Conservation (phyloP, 92 coral and sea anemone genomes). For the Phenganax stokvisi region DNA sequence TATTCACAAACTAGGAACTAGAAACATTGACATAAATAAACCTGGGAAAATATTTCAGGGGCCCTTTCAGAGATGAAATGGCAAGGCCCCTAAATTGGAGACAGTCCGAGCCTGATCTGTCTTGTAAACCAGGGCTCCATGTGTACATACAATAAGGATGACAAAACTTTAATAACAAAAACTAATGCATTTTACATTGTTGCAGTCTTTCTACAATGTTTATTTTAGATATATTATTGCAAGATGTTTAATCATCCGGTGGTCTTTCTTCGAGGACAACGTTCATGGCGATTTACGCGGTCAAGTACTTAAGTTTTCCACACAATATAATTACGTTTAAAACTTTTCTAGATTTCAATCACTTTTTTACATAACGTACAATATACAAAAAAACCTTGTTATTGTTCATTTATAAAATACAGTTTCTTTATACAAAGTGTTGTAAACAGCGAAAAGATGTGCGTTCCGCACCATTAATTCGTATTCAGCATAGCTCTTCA, state of each 20-base stretch:
- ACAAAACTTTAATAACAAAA: conserved; percentile 1
- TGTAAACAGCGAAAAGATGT: conserved; percentile 5
- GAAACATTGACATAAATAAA: no score
- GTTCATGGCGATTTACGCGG: no score
- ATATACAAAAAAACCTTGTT: no score
- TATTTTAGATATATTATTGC: neutral
- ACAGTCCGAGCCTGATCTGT: neutral
- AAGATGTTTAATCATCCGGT: neutral
- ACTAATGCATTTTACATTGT: neutral
- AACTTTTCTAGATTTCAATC: neutral
- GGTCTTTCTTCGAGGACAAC: no score
- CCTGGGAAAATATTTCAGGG: no score
- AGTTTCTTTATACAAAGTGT: conserved; percentile 25
- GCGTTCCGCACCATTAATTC: neutral
- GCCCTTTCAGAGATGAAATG: no score
- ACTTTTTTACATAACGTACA: conserved; percentile 11
- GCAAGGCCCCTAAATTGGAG: no score
- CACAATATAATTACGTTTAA: neutral
- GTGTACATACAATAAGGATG: conserved; percentile 8
- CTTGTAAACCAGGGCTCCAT: conserved; percentile 26
- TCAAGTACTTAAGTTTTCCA: neutral
- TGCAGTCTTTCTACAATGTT: neutral
- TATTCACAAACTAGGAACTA: no score
- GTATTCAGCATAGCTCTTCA: neutral
- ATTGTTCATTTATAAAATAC: conserved; percentile 28